Percentiles rank a stretch among this genome's conserved stretches.
phyloP scores from a whole-genome alignment of 2,113 vertebrate species.

The Callithrix jacchus region DNA sequence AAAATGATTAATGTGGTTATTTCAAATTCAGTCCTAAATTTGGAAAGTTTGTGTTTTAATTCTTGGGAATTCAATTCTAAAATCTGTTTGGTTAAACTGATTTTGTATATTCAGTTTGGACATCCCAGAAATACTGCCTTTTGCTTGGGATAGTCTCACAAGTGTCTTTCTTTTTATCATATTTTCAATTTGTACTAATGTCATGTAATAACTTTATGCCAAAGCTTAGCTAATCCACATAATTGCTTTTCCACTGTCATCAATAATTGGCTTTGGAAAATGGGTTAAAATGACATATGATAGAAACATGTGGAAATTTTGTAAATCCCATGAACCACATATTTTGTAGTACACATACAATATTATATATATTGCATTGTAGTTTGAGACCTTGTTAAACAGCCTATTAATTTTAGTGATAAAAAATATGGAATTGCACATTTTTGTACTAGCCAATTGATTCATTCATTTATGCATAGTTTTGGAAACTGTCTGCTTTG shows the following conservation, averaged over 20 bases:
- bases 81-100: neutral
- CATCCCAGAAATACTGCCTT: neutral
- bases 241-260: neutral
- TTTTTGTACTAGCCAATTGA: neutral
- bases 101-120: neutral
- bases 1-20: neutral
- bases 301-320: neutral
- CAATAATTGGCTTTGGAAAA: neutral
- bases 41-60: neutral
- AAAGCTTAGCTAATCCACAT: neutral
- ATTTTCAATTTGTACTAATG: conserved; percentile 1
- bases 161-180: neutral
- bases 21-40: conserved; percentile 6
- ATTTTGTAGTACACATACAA: neutral
- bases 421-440: neutral
- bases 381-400: neutral
- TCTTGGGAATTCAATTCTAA: neutral
- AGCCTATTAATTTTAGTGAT: neutral
- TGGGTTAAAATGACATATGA: neutral
- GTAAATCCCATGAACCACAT: neutral
- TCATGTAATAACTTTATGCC: neutral
- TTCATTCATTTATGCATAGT: neutral
- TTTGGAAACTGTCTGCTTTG: neutral
- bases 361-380: neutral
- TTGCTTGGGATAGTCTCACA: neutral